These are phyloP conservation scores for Gorsachius goisagi DNA, from an alignment of 2,113 vertebrate species.

Conservation along the genomic window DNA sequence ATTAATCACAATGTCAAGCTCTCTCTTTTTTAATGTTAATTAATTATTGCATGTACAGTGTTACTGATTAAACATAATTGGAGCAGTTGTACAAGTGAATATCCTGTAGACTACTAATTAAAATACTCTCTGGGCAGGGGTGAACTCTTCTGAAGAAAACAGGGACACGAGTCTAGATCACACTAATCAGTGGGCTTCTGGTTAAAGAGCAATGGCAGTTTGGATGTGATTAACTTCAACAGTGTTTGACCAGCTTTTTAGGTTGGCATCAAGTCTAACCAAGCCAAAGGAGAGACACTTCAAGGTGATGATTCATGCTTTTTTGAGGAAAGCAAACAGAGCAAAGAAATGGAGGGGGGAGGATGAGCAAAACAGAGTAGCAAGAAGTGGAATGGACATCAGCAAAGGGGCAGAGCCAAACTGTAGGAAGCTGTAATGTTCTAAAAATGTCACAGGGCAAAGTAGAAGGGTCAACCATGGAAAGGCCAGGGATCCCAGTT, in stretches of 20 bases:
- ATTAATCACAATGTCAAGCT: not conserved
- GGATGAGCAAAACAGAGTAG: not conserved
- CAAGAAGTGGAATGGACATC: not conserved
- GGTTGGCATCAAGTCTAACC: not conserved
- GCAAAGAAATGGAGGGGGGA: not conserved
- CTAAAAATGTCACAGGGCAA: not conserved
- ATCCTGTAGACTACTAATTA: not conserved
- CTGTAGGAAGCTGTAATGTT: not conserved
- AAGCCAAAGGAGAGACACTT: not conserved
- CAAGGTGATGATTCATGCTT: not conserved
- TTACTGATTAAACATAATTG: constrained; percentile 30
- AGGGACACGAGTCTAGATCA: not conserved
- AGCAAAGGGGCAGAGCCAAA: not conserved
- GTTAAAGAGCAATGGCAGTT: not conserved
- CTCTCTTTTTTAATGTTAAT: not conserved
- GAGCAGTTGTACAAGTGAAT: not conserved
- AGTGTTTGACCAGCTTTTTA: not conserved
- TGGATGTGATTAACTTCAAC: not conserved
- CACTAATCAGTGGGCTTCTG: not conserved
- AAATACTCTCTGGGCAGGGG: not conserved
- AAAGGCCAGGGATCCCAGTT: not conserved
- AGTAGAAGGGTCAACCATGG: not conserved
- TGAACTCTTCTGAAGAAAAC: not conserved
- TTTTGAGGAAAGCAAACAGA: not conserved
- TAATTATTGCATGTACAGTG: not conserved